A percentile compares a stretch with the other conserved stretches of the same genome.
Evolutionary conservation across 2,888 invertebrate genomes (phyloP).

Genomic region (Byasa hedistus): DNA sequence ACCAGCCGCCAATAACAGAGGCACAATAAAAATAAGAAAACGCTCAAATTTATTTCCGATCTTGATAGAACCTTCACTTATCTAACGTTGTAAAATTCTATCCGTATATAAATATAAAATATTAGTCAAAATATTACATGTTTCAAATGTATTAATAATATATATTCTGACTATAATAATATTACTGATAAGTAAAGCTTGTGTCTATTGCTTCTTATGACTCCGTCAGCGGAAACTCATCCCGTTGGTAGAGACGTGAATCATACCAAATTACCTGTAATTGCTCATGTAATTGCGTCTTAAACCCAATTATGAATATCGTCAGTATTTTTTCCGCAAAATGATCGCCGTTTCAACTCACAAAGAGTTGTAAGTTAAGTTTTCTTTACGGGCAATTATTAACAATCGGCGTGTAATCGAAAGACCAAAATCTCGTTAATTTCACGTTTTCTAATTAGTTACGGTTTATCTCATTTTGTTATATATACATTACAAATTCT

Average conservation of each 20-base stretch:
- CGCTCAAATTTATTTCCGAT: too few species aligned
- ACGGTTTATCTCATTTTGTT: neutral
- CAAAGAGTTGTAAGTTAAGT: slow-evolving; percentile 2
- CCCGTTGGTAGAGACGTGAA: slow-evolving; percentile 55
- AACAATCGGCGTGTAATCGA: slow-evolving; percentile 11
- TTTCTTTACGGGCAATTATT: slow-evolving; percentile 11
- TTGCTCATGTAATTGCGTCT: slow-evolving; percentile 18
- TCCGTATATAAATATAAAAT: too few species aligned
- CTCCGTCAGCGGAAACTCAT: too few species aligned
- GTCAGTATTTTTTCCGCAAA: neutral
- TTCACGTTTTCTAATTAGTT: slow-evolving; percentile 12
- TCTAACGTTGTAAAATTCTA: too few species aligned
- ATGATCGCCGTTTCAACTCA: neutral
- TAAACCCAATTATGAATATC: slow-evolving; percentile 26
- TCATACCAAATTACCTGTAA: slow-evolving; percentile 35
- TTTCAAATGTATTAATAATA: too few species aligned
- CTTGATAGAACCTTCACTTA: too few species aligned
- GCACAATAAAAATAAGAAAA: too few species aligned
- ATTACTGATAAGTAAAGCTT: too few species aligned
- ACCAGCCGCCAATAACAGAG: too few species aligned
- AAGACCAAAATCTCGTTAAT: slow-evolving; percentile 12
- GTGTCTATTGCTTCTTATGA: too few species aligned
- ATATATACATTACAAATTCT: neutral
- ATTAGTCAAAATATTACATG: too few species aligned
- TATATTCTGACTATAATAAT: too few species aligned